These are phyloP conservation scores for Parnassius mnemosyne DNA, from an alignment of 2,888 invertebrate species.

Conservation along the genomic window DNA sequence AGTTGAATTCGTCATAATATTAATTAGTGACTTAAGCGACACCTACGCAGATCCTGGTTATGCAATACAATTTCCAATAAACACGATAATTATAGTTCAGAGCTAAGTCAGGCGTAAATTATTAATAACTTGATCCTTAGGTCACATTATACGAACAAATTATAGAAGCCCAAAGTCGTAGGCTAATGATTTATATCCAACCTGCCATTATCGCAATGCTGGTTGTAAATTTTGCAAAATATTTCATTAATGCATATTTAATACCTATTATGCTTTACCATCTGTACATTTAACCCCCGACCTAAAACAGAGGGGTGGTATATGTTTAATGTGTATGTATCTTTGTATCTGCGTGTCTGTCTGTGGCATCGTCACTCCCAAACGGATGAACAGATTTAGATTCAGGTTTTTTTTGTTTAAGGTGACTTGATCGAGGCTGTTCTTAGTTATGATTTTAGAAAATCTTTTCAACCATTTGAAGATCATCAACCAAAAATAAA, in stretches of 20 bases:
- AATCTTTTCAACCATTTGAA: too few species aligned
- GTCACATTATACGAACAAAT: slow-evolving; percentile 24
- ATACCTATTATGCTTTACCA: neutral
- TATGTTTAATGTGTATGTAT: too few species aligned
- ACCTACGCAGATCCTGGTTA: slow-evolving; percentile 23
- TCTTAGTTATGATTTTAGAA: too few species aligned
- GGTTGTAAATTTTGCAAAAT: slow-evolving; percentile 20
- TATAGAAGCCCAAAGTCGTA: slow-evolving; percentile 26
- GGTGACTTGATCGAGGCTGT: too few species aligned
- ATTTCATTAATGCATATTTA: slow-evolving; percentile 17
- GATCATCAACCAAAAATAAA: too few species aligned
- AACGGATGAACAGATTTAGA: too few species aligned
- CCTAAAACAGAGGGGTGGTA: too few species aligned
- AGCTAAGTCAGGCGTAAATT: slow-evolving; percentile 21
- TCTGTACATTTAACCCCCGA: too few species aligned
- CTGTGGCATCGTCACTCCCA: too few species aligned
- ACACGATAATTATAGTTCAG: slow-evolving; percentile 24
- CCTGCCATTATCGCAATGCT: slow-evolving; percentile 13
- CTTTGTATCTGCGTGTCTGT: too few species aligned
- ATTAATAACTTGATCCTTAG: slow-evolving; percentile 27
- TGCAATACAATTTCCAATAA: slow-evolving; percentile 21
- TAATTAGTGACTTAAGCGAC: slow-evolving; percentile 5
- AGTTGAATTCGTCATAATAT: too few species aligned
- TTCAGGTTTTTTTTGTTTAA: too few species aligned
- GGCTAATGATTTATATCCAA: slow-evolving; percentile 25